Evolutionary conservation across 2,797 vertebrate species (phyloP), one percentile per base, ranked within the genome.

Genomic region (Thaleichthys pacificus): DNA sequence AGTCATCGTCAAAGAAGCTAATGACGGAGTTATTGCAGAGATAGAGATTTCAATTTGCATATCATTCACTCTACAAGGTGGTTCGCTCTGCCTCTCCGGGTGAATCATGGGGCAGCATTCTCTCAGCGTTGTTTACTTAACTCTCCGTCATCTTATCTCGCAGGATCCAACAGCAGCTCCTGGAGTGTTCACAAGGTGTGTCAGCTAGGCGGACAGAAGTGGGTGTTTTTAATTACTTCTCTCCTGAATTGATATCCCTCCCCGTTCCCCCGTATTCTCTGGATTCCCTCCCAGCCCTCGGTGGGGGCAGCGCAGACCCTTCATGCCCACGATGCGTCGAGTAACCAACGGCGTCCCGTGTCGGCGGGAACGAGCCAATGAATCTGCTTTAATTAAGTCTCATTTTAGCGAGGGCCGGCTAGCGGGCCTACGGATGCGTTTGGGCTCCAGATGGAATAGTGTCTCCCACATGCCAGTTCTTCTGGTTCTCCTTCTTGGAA

Each of bases 141-240:
- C 73, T 63, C 3, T 69, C 74, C 81, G 22, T 24, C 0, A 24
- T 74, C 62, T 69, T 76, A 77, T 74, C 70, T 80, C 21, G 32
- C 3, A 47, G 32, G 42, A 66, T 24, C 21, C 63, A 66, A 11
- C 21, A 26, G 47, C 17, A 15, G 65, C 11, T 38, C 21, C 2
- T 8, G 61, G 69, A 62, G 75, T 47, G 22, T 73, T 78, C 82
- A 54, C 49, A 71, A 81, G 74, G 58, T 5, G 9, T 72, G 17
- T 9, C 38, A 54, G 51, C 14, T 6, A 73, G 67, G 72, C 73
- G 63, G 71, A 72, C 58, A 82, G 83, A 4, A 3, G 51, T 74
- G 77, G 86, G 84, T 67, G 76, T 63, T 79, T 86, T 85, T 85
- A 85, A 86, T 88, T 81, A 84, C 80, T 77, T 61, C 74, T 51